phyloP scores from a whole-genome alignment of 2,797 vertebrate genomes.

The Iguana delicatissima region DNA sequence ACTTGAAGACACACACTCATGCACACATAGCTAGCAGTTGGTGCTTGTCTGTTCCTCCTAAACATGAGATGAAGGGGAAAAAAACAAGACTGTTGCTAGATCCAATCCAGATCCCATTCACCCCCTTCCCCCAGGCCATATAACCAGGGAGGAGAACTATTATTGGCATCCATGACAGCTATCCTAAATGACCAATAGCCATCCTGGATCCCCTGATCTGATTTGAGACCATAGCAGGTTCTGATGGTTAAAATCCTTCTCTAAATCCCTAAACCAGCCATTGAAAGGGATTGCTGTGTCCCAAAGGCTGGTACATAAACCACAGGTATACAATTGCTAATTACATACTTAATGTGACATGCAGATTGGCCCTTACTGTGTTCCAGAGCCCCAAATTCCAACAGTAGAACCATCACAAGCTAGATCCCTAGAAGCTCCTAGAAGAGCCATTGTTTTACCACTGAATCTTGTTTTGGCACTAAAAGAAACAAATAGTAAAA shows the following conservation, averaged over 20 bases:
- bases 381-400: not conserved
- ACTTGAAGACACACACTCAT: too few species aligned
- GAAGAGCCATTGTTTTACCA: not conserved
- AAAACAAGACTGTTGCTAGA: not conserved
- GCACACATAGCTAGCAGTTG: too few species aligned
- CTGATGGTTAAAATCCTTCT: not conserved
- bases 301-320: too few species aligned
- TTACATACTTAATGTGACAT: not conserved
- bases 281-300: too few species aligned
- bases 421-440: not conserved
- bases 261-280: not conserved
- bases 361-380: too few species aligned
- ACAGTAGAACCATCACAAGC: not conserved
- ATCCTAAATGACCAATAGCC: not conserved
- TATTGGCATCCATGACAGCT: not conserved
- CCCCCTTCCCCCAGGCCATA: not conserved
- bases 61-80: not conserved
- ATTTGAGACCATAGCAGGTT: not conserved
- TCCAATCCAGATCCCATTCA: not conserved
- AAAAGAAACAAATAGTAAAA: not conserved
- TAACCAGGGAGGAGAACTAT: not conserved
- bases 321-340: not conserved
- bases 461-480: not conserved
- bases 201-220: not conserved
- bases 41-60: not conserved